Percentiles rank a stretch among this genome's conserved stretches.
Evolutionary conservation across 2,888 invertebrate species (phyloP).

Genomic region (Plebejus argus): DNA sequence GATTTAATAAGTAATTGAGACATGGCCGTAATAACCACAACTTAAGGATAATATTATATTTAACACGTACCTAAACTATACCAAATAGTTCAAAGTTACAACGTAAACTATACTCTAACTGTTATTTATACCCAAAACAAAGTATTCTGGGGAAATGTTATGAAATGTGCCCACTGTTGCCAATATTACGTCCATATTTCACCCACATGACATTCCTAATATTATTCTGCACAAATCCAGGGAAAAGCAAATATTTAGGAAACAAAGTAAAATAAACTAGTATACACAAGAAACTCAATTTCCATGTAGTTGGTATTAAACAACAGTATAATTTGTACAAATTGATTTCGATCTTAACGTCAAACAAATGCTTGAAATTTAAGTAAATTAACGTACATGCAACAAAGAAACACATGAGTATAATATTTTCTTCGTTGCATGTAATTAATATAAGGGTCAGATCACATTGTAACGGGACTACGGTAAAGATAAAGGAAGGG

Average conservation of each 20-base stretch:
- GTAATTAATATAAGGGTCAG: too few relatives aligned
- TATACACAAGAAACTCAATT: not conserved
- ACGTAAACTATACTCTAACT: not conserved
- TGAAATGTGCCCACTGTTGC: not conserved
- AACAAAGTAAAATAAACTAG: not conserved
- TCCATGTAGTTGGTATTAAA: not conserved
- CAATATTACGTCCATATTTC: slow-evolving; percentile 8
- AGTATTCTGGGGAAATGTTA: not conserved
- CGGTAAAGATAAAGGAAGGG: too few relatives aligned
- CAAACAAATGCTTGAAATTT: too few relatives aligned
- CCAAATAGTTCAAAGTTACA: too few relatives aligned
- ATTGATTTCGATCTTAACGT: not conserved
- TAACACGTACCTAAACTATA: not conserved
- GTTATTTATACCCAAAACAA: not conserved
- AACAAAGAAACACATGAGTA: too few relatives aligned
- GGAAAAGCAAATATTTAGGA: not conserved
- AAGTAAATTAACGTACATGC: too few relatives aligned
- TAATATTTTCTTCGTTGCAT: too few relatives aligned
- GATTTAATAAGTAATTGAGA: too few relatives aligned
- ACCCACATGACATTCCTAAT: not conserved
- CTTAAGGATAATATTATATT: too few relatives aligned
- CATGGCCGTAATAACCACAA: too few relatives aligned
- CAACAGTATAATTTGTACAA: not conserved
- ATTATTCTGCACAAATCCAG: not conserved
- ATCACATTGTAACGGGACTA: too few relatives aligned